These are phyloP conservation scores for rat (Rattus norvegicus) DNA, from an alignment of 2,113 vertebrate genomes.

Conservation along the genomic window DNA sequence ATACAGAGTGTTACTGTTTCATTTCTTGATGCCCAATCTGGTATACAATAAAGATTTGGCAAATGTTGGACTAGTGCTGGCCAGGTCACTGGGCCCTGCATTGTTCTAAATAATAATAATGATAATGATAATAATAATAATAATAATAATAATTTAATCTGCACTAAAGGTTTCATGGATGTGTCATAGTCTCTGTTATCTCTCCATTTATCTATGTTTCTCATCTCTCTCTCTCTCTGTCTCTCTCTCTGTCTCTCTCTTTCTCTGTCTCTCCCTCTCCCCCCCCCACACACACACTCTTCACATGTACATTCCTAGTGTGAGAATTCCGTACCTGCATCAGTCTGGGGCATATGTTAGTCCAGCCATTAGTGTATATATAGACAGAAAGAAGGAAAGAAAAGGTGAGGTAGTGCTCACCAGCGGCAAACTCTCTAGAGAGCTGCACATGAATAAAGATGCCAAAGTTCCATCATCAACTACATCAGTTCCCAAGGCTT, in stretches of 20 bases:
- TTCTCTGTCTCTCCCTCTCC: not conserved
- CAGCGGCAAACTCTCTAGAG: not conserved
- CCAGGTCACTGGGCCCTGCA: no score
- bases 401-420: not conserved
- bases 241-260: not conserved
- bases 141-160: not conserved
- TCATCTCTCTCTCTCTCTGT: not conserved
- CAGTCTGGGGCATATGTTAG: not conserved
- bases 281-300: not conserved
- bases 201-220: not conserved
- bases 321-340: not conserved
- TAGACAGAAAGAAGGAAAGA: not conserved
- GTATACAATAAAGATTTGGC: not conserved
- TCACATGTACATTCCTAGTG: not conserved
- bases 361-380: not conserved
- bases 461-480: not conserved
- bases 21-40: not conserved
- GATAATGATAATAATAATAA: no score
- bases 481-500: not conserved
- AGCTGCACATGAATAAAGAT: constrained; percentile 11
- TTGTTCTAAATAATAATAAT: no score
- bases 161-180: not conserved
- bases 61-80: not conserved
- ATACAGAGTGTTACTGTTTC: not conserved
- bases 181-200: not conserved